Evolutionary conservation across 2,888 invertebrate species (phyloP).

Genomic region (Nomada ruficornis): DNA sequence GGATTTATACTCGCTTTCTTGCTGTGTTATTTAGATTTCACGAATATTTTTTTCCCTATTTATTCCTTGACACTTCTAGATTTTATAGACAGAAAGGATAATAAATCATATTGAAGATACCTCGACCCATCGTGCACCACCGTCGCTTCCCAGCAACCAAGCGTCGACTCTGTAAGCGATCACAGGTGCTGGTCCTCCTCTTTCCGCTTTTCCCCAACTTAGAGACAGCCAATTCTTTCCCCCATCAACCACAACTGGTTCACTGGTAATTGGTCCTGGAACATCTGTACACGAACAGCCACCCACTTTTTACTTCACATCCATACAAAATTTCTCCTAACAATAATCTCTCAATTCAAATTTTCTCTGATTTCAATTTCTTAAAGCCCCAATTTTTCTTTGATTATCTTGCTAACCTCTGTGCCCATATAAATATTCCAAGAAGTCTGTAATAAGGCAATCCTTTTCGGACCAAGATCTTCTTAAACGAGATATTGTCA

Average conservation of each 20-base stretch:
- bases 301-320: neutral
- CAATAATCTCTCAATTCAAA: no score
- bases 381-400: neutral
- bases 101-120: slow-evolving; percentile 71
- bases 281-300: slow-evolving; percentile 86
- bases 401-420: slow-evolving; percentile 83
- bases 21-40: neutral
- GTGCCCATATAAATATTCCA: slow-evolving; percentile 84
- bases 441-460: slow-evolving; percentile 84
- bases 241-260: slow-evolving; percentile 91
- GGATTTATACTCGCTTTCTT: neutral
- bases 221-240: slow-evolving; percentile 93
- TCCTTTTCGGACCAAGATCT: slow-evolving; percentile 80
- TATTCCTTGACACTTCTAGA: neutral
- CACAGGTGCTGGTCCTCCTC: slow-evolving; percentile 90
- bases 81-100: neutral
- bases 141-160: slow-evolving; percentile 92
- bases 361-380: no score
- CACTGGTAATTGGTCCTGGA: slow-evolving; percentile 91
- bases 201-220: slow-evolving; percentile 92
- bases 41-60: neutral
- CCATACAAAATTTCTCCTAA: neutral
- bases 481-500: slow-evolving; percentile 69
- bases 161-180: slow-evolving; percentile 93
- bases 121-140: slow-evolving; percentile 93